Conservation (phyloP, 2,113 vertebrate species). For the Leucoraja erinaceus region DNA sequence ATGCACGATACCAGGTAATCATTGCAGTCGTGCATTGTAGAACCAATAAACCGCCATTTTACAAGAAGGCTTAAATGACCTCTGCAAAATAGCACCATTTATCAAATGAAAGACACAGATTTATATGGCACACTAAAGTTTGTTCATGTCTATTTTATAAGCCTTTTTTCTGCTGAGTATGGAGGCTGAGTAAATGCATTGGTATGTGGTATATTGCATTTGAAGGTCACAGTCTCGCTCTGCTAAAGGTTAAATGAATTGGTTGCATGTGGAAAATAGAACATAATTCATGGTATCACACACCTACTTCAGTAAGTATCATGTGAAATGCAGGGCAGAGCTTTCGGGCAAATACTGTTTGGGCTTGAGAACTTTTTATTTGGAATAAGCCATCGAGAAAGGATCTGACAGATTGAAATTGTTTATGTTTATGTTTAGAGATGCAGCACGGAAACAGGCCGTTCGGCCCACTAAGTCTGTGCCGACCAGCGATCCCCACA, state of each 20-base stretch:
- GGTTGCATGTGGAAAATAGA: background rate
- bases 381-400: background rate
- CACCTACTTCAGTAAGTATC: background rate
- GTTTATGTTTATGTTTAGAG: no score
- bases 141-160: conserved; percentile 21
- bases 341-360: background rate
- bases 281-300: background rate
- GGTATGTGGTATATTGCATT: conserved; percentile 3
- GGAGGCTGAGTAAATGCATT: conserved; percentile 23
- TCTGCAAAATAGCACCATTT: background rate
- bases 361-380: no score
- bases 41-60: background rate
- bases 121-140: background rate
- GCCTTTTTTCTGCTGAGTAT: conserved; percentile 26
- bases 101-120: background rate
- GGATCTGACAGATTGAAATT: background rate
- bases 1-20: no score
- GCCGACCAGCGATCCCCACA: no score
- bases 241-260: background rate
- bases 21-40: background rate
- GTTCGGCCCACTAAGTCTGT: no score
- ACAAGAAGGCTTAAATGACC: background rate
- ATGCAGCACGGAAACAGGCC: no score
- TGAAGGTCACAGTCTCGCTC: background rate
- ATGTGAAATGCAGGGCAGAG: background rate